phyloP scores from a whole-genome alignment of 2,888 invertebrate genomes.

The Melitaea athalia region DNA sequence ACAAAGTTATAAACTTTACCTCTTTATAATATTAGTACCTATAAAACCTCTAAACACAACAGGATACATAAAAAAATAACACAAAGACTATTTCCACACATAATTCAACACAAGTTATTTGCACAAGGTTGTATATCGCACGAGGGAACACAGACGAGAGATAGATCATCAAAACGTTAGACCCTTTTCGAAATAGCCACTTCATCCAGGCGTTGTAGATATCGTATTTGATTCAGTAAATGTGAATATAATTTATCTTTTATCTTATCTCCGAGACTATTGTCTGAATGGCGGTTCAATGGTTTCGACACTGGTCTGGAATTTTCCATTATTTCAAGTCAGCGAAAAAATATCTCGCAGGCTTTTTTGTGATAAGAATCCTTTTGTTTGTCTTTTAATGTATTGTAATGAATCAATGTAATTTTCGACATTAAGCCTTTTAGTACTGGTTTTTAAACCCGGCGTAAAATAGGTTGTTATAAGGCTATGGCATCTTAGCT shows the following conservation, averaged over 20 bases:
- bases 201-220: neutral
- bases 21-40: too few relatives aligned
- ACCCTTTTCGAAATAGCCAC: conserved; percentile 5
- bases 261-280: conserved; percentile 11
- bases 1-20: too few relatives aligned
- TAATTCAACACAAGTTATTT: conserved; percentile 17
- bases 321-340: conserved; percentile 5
- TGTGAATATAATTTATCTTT: conserved; percentile 16
- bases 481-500: too few relatives aligned
- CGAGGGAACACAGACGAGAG: conserved; percentile 4
- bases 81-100: conserved; percentile 7
- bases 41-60: neutral
- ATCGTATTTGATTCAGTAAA: conserved; percentile 12
- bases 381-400: too few relatives aligned
- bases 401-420: too few relatives aligned
- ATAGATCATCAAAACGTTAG: conserved; percentile 10
- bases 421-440: too few relatives aligned
- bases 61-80: too few relatives aligned
- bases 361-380: too few relatives aligned
- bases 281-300: conserved; percentile 5
- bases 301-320: neutral
- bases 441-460: too few relatives aligned
- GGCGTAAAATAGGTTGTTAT: too few relatives aligned
- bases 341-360: neutral
- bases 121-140: conserved; percentile 9